Evolutionary conservation across 92 coral and sea anemone species (phyloP), one percentile per base, ranked within the genome.

Genomic region (Hydrozoanthus gracilis): DNA sequence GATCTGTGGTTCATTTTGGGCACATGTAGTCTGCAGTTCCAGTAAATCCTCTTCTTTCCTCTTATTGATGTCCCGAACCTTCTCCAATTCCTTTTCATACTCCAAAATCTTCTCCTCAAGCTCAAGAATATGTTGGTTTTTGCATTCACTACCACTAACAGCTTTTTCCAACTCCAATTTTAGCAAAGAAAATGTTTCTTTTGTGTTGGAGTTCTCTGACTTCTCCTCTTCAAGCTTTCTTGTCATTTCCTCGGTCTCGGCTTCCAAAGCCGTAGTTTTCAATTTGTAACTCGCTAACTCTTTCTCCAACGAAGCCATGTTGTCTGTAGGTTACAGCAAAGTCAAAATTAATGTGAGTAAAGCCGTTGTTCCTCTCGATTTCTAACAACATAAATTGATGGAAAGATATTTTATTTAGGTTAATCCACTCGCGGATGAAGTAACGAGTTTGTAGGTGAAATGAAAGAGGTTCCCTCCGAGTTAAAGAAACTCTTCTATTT

Each of bases 1-100:
- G 3, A 77, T 77, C 64, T 77, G 82, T 6, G 65, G 56, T 27
- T 77, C 82, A 55, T 77, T 35, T 46, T 77, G 82, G 39, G 65
- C 18, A 11, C 15, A 54, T 27, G 10, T 27, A 6, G 11, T 77
- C 9, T 77, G 82, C 8, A 77, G 67, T 7, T 77, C 82, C 10
- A 14, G 82, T 10, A 60, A 14, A 27, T 77, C 82, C 39, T 56
- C 69, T 35, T 77, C 82, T 68, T 8, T 49, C 10, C 56, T 61
- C 39, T 77, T 56, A 45, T 52, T 77, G 27, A 13, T 6, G 13
- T 77, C 51, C 65, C 18, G 6, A 54, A 9, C 9, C 8, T 39
- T 48, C 44, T 15, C 54, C 11, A 78, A 8, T 16, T 78, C 71
- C 8, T 44, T 61, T 20, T 60, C 17, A 44, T 44, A 17, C 35